Base-by-base conservation (phyloP, 2,113 vertebrate genomes). In the Larimichthys crocea region DNA sequence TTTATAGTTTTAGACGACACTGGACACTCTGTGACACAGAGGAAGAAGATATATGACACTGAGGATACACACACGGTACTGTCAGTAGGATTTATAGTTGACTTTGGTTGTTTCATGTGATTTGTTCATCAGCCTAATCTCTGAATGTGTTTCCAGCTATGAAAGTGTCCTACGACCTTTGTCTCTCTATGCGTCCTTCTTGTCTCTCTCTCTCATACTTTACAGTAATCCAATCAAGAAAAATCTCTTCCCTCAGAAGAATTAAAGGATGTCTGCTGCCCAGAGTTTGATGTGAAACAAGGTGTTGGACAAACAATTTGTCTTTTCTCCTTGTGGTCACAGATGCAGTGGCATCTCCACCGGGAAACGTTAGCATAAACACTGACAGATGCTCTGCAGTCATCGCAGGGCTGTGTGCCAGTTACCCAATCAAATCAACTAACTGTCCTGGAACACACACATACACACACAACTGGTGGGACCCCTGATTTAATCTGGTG, bases 351-450 rank as follows among this genome's bases (percentile, higher is more conserved):
- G 15, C 0, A 1, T n/a, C 20, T 88, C 83, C 40, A 62, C 8
- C 0, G n/a, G 82, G 84, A 50, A 65, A 71, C 49, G 60, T 81
- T 71, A 61, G 40, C 42, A 76, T 84, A 78, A 83, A 88, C 66
- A 82, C 15, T 50, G 62, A 62, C 86, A 87, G 84, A 88, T 90
- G 86, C 76, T 81, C 72, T 77, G 59, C 42, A 62, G 79, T 64
- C 71, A 72, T 24, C 19, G 0, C 10, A 50, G 69, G 74, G 56
- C 22, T 79, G 7, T 44, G 5, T 46, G 62, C 84, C 82, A 87
- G 59, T 73, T 80, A 29, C 48, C 66, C 68, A 79, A 86, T 88
- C 83, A 82, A 46, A 85, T 79, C 26, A 81, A 20, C 49, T 69
- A 82, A 73, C 82, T 89, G 81, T 75, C 53, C 83, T n/a, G 42